Evolutionary conservation across 2,888 invertebrate genomes (phyloP).

Genomic region (Cartodere bifasciata): DNA sequence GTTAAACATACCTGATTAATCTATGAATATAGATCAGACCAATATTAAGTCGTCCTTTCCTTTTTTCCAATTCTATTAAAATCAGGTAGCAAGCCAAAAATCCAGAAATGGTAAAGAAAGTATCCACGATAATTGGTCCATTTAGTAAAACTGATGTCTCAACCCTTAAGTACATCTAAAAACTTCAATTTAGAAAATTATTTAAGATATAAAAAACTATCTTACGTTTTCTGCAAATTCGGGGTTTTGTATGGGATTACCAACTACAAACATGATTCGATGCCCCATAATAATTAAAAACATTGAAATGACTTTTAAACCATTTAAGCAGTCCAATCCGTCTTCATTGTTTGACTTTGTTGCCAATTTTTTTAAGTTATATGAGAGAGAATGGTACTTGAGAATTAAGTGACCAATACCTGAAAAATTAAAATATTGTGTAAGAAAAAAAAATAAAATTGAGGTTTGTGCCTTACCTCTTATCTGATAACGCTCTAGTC

Average conservation of each 20-base stretch:
- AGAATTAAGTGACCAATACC: conserved; percentile 20
- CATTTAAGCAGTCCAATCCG: conserved; percentile 25
- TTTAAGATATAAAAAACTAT: neutral
- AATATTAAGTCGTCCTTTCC: conserved; percentile 45
- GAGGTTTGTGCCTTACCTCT: conserved; percentile 8
- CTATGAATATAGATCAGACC: conserved; percentile 47
- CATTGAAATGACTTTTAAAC: conserved; percentile 26
- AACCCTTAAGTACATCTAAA: conserved; percentile 23
- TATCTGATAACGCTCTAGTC: conserved; percentile 3
- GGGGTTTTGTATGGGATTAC: conserved; percentile 25
- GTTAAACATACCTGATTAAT: conserved; percentile 45
- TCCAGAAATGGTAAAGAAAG: conserved; percentile 54
- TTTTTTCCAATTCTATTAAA: conserved; percentile 48
- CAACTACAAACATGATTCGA: conserved; percentile 26
- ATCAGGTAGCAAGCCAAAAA: conserved; percentile 54
- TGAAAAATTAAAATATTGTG: too few species aligned
- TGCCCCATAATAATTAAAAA: conserved; percentile 26
- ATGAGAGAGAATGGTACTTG: conserved; percentile 23
- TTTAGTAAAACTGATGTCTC: conserved; percentile 42
- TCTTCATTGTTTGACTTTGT: conserved; percentile 17
- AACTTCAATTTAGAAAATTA: conserved; percentile 5
- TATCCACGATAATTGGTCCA: conserved; percentile 54
- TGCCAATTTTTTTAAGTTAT: conserved; percentile 22
- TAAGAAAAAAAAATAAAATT: too few species aligned
- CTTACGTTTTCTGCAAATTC: conserved; percentile 24